Base-by-base conservation (phyloP, 2,113 vertebrate genomes). In the Percina caprodes region DNA sequence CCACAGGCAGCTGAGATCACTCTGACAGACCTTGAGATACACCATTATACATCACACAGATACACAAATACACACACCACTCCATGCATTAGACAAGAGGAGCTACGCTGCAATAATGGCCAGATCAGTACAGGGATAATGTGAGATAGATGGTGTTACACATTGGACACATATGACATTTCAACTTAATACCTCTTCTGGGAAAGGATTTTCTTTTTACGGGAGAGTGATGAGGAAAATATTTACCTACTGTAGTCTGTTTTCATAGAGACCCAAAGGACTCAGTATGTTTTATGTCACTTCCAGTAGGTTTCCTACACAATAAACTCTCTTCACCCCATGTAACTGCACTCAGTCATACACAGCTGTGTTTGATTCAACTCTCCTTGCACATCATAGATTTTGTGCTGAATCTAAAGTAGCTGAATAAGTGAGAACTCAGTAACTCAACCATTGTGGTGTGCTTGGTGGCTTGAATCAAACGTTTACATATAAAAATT, bases 271-370 rank as follows among this genome's bases (percentile, higher is more conserved):
- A 63, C 74, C 33, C 69, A 77, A 35, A 45, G 21, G 81, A 4
- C 62, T 82, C 71, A 62, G 80, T 61, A 51, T 86, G 74, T 83
- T 86, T 85, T 69, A 79, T 82, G 67, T 84, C 58, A 86, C 77
- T 73, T 60, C 49, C 62, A 71, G 54, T 69, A 33, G 55, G 21
- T 74, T 63, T 65, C 19, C 0, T 68, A 3, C 82, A 74, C 74
- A 77, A 80, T 66, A 76, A 71, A 80, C 65, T 61, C 70, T 76
- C 18, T 68, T 52, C 77, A 61, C 46, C 77, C 79, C 83, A 82
- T 54, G 73, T 88, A 86, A 90, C 69, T 1, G 9, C 86, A 86
- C 77, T 89, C 91, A 88, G 91, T 89, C 92, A 91, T 82, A 76
- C 74, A 81, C 73, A 66, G 51, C 69, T 73, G 79, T 23, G 35